These are phyloP conservation scores for Salvator merianae DNA, from an alignment of 2,113 vertebrate genomes.

Conservation along the genomic window DNA sequence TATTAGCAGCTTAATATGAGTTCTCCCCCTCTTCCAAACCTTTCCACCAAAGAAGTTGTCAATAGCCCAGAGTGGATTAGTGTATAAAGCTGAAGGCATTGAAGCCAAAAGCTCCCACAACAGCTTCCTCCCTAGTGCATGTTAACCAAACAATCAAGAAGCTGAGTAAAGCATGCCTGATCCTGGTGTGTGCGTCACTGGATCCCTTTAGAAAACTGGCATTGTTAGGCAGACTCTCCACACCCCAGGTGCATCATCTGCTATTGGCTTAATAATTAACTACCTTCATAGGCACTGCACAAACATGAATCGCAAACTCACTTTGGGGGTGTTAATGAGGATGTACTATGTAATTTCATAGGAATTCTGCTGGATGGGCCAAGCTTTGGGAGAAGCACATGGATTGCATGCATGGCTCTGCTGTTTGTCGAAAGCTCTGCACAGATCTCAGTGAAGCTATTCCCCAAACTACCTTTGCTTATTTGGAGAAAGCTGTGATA, in stretches of 20 bases:
- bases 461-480: rapidly evolving
- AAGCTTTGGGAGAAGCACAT: slow-evolving; percentile 34
- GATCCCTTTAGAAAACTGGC: slow-evolving; percentile 49
- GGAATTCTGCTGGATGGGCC: background rate
- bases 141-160: slow-evolving; percentile 44
- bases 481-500: background rate
- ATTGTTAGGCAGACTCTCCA: slow-evolving; percentile 51
- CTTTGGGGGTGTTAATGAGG: slow-evolving; percentile 24
- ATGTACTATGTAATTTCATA: slow-evolving; percentile 36
- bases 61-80: background rate
- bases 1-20: background rate
- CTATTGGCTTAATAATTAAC: slow-evolving; percentile 44
- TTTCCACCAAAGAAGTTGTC: background rate
- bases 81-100: background rate
- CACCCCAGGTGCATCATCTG: slow-evolving; percentile 55
- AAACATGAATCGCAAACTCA: slow-evolving; percentile 48
- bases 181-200: slow-evolving; percentile 48
- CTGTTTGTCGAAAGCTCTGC: slow-evolving; percentile 19
- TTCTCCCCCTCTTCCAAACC: background rate
- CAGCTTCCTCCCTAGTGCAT: background rate
- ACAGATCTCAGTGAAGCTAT: background rate
- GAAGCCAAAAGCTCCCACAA: background rate
- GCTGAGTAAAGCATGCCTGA: slow-evolving; percentile 58
- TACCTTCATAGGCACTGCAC: slow-evolving; percentile 32
- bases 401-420: background rate